Evolutionary conservation across 2,113 vertebrate species (phyloP).

Genomic region (Pao palembangensis): DNA sequence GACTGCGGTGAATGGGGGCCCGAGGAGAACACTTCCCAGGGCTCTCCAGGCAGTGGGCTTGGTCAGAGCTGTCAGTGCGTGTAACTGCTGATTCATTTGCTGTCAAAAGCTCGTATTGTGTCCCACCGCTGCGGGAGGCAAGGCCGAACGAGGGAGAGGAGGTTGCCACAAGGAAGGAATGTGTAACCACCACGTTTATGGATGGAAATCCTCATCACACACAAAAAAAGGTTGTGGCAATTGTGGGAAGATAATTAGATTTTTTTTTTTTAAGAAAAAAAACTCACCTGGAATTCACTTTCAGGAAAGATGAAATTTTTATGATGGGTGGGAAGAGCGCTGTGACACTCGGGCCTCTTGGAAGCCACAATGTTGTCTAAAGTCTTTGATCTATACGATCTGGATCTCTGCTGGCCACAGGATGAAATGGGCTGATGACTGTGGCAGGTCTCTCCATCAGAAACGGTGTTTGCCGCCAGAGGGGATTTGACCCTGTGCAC

Average conservation of each 20-base stretch:
- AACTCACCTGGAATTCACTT: constrained; percentile 64
- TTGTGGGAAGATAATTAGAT: no score
- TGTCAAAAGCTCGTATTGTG: constrained; percentile 77
- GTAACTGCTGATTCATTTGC: constrained; percentile 79
- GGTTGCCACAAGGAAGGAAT: constrained; percentile 56
- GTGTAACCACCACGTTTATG: constrained; percentile 55
- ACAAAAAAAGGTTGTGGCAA: background rate
- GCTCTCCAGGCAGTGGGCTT: constrained; percentile 52
- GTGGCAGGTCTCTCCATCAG: constrained; percentile 39
- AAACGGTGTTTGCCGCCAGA: constrained; percentile 49
- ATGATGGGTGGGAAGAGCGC: constrained; percentile 29
- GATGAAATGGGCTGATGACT: constrained; percentile 26
- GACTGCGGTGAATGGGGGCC: constrained; percentile 66
- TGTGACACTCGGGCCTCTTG: constrained; percentile 34
- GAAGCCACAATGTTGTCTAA: constrained; percentile 54
- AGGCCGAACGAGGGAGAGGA: constrained; percentile 36
- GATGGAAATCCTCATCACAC: background rate
- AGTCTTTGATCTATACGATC: constrained; percentile 66
- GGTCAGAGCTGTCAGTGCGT: constrained; percentile 73
- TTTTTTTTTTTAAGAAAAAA: constrained; percentile 1
- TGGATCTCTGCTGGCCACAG: constrained; percentile 39
- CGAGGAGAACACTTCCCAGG: constrained; percentile 65
- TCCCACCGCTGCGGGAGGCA: constrained; percentile 58
- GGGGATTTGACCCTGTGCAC: constrained; percentile 57
- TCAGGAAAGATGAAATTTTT: constrained; percentile 47